Base-by-base conservation (phyloP, 2,888 invertebrate species). In the Boloria euphrosyne region DNA sequence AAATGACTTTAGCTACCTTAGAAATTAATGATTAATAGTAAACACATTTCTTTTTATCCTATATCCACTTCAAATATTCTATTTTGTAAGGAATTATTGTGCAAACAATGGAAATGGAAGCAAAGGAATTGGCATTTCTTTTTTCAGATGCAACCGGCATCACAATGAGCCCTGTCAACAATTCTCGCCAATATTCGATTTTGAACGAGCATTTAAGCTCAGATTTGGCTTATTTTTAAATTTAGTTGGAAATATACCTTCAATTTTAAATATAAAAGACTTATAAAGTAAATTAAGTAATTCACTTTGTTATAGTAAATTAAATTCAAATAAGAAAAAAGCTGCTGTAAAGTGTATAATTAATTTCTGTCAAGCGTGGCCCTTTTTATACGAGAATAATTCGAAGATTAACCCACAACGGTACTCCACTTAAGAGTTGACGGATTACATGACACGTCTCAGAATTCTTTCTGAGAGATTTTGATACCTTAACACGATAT, bases 391-490 rank as follows among this genome's bases (percentile, higher is more conserved):
- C 14, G 5, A 55, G 44, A 55, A 57, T 46, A 57, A 57, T 57
- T n/a, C 46, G n/a, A 27, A 57, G 57, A 57, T 57, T 57, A 57
- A 57, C 57, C 57, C 22, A 57, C 57, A 22, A 16, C 27, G 59
- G 50, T 17, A 31, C 38, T 31, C 47, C 38, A 59, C 49, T 59
- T 38, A 31, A 31, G 14, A 38, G 31, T 59, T 59, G 59, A 59
- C 47, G 17, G 47, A 13, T 49, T 38, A 38, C 31, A 14, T 50
- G 59, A 38, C 47, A 49, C 38, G 18, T 59, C 50, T 59, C n/a
- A 63, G 57, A 59, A 66, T 69, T 64, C 49, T 52, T 44, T 47
- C 46, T 54, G 46, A 57, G 17, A 57, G 64, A 62, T 64, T 38
- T 17, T 59, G 49, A 49, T 49, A 38, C 46, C 44, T 57, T 44